A percentile compares a stretch with the other conserved stretches of the same genome.
These are phyloP conservation scores for Pristionchus pacificus DNA, from an alignment of 1,140 invertebrate species.

Conservation along the genomic window DNA sequence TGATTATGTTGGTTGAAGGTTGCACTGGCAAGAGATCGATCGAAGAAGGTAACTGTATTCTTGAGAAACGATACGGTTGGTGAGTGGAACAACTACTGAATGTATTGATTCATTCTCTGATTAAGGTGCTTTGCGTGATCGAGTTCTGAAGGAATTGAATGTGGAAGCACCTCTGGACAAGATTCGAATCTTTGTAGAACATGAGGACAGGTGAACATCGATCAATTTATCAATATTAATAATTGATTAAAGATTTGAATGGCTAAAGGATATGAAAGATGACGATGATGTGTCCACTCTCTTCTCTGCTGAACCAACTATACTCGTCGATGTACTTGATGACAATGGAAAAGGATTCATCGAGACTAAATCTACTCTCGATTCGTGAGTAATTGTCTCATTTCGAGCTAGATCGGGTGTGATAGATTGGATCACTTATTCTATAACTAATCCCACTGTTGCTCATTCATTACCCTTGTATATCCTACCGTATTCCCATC, in stretches of 20 bases:
- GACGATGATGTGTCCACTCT: not conserved
- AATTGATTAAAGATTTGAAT: not conserved
- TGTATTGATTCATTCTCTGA: not conserved
- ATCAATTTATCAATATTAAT: not conserved
- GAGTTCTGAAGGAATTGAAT: not conserved
- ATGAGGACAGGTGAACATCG: not conserved
- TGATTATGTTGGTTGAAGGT: slow-evolving; percentile 2
- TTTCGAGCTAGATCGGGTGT: no score
- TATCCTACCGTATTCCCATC: no score
- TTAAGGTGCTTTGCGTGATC: not conserved
- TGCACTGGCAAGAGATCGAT: not conserved
- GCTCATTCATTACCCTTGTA: no score
- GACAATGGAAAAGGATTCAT: slow-evolving; percentile 17
- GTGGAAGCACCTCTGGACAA: not conserved
- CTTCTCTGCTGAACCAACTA: not conserved
- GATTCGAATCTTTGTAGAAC: not conserved
- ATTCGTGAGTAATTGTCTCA: no score
- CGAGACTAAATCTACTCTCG: not conserved
- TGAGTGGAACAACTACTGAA: not conserved
- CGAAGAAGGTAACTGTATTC: not conserved
- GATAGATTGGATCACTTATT: no score
- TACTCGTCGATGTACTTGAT: slow-evolving; percentile 16
- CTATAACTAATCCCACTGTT: no score
- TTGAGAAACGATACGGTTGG: not conserved
- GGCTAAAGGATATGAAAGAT: not conserved